A percentile compares a stretch with the other conserved stretches of the same genome.
phyloP scores from a whole-genome alignment of 2,797 vertebrate genomes.

The Pagetopsis macropterus region DNA sequence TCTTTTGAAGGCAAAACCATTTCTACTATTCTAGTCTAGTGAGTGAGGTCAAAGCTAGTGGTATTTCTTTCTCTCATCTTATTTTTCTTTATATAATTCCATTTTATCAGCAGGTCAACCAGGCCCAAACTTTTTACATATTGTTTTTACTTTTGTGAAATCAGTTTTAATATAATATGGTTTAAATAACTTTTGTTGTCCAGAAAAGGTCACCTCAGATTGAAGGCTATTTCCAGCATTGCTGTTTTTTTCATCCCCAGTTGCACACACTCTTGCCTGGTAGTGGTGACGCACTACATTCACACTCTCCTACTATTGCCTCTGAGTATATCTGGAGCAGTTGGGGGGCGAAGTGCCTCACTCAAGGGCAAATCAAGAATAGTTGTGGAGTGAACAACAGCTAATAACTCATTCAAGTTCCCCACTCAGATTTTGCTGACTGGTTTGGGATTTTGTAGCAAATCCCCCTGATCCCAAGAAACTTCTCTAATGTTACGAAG shows the following conservation, averaged over 20 bases:
- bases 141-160: background rate
- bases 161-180: background rate
- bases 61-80: background rate
- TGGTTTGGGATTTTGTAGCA: conserved; percentile 26
- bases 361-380: conserved; percentile 47
- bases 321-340: conserved; percentile 31
- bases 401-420: conserved; percentile 38
- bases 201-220: conserved; percentile 37
- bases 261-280: background rate
- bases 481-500: conserved; percentile 12
- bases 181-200: conserved; percentile 5
- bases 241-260: conserved; percentile 6
- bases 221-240: conserved; percentile 27
- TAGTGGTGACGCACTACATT: conserved; percentile 25
- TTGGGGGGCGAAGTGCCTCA: conserved; percentile 22
- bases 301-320: conserved; percentile 23
- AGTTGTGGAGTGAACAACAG: conserved; percentile 25
- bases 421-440: conserved; percentile 19
- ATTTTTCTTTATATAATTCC: conserved; percentile 1
- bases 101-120: background rate
- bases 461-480: background rate
- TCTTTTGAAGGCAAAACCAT: background rate
- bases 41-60: conserved; percentile 3
- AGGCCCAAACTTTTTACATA: background rate
- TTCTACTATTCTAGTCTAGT: background rate